phyloP scores from a whole-genome alignment of 2,888 invertebrate genomes.

The Limnephilus marmoratus region DNA sequence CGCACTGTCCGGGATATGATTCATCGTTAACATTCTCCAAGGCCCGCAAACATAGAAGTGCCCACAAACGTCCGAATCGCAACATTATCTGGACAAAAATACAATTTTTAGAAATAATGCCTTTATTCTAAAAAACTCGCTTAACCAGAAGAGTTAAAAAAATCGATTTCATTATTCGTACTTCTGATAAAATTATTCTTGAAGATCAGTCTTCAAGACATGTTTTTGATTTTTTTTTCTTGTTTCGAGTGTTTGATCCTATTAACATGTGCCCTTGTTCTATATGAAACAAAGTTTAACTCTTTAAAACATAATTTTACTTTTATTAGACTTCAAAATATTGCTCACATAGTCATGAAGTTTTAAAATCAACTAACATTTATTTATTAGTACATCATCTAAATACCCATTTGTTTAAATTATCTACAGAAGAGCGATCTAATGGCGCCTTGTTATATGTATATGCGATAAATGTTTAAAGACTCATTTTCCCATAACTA shows the following conservation, averaged over 20 bases:
- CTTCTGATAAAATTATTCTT: neutral
- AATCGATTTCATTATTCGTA: neutral
- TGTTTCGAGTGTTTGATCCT: neutral
- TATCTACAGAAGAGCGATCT: too few species aligned
- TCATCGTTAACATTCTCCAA: conserved; percentile 32
- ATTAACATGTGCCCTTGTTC: neutral
- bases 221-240: neutral
- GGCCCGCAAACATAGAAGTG: neutral
- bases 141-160: too few species aligned
- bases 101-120: neutral
- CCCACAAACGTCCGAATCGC: neutral
- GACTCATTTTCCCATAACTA: too few species aligned
- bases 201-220: too few species aligned
- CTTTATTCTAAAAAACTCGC: too few species aligned
- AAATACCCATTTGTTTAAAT: too few species aligned
- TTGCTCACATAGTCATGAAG: neutral
- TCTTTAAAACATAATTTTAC: neutral
- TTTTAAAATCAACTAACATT: neutral
- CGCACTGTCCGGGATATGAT: conserved; percentile 17
- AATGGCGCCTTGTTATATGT: too few species aligned
- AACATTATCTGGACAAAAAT: neutral
- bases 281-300: neutral
- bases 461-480: too few species aligned
- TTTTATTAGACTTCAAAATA: neutral
- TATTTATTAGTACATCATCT: neutral